Percentiles rank a stretch among this genome's conserved stretches.
Conservation (phyloP, 2,797 vertebrate species). For the Kryptolebias ocellatus region DNA sequence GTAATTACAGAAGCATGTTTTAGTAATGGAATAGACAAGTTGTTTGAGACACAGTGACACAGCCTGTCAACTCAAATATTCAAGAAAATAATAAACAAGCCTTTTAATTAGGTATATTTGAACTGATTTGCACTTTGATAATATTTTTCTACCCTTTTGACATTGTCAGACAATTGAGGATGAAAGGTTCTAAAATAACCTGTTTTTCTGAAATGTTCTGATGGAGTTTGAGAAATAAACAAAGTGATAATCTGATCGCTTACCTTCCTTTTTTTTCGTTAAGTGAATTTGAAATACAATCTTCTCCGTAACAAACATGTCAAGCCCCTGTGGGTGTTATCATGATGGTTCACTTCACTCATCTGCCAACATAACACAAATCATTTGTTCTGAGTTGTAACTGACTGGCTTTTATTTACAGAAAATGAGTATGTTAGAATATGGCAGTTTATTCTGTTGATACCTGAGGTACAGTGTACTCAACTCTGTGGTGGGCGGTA, state of each 20-base stretch:
- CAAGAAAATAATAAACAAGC: conserved; percentile 7
- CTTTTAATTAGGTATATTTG: conserved; percentile 18
- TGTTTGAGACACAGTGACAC: conserved; percentile 21
- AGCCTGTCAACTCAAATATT: conserved; percentile 40
- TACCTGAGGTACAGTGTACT: conserved; percentile 38
- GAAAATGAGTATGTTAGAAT: conserved; percentile 34
- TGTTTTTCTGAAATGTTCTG: conserved; percentile 15
- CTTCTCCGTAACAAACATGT: conserved; percentile 34
- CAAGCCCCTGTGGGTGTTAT: conserved; percentile 32
- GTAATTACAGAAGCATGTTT: conserved; percentile 45
- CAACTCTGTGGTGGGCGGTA: conserved; percentile 25
- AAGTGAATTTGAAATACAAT: conserved; percentile 42
- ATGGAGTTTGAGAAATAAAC: conserved; percentile 18
- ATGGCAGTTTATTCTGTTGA: conserved; percentile 43
- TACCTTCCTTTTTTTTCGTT: conserved; percentile 43
- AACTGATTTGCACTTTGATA: conserved; percentile 9
- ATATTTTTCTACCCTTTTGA: conserved; percentile 27
- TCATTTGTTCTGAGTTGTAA: conserved; percentile 59
- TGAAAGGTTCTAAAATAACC: conserved; percentile 49
- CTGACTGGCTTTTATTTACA: conserved; percentile 62
- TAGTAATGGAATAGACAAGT: conserved; percentile 29
- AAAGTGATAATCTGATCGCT: conserved; percentile 50
- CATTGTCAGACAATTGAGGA: conserved; percentile 24
- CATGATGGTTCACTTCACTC: conserved; percentile 44
- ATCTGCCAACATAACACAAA: conserved; percentile 49